Percentiles rank a stretch among this genome's conserved stretches.
These are phyloP conservation scores for Nineta flava DNA, from an alignment of 2,888 invertebrate species.

Conservation along the genomic window DNA sequence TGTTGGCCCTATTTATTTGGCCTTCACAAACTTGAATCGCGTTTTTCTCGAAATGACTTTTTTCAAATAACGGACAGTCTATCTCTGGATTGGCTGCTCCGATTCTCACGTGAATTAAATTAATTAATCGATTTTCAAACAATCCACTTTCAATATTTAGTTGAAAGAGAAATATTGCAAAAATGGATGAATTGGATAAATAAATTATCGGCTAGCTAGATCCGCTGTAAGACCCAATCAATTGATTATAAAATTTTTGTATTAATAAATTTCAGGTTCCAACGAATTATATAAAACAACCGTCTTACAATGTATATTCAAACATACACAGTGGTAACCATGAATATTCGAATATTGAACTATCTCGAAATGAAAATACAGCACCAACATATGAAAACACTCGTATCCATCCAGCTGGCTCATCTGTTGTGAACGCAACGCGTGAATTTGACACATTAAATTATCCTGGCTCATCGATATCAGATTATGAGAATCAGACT, in stretches of 20 bases:
- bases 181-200: conserved; percentile 49
- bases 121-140: no score
- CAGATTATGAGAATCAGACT: conserved; percentile 4
- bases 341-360: not conserved
- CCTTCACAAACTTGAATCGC: no score
- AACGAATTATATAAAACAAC: conserved; percentile 1
- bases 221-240: no score
- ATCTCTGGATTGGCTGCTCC: no score
- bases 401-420: not conserved
- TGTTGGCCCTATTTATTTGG: no score
- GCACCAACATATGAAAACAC: conserved; percentile 6
- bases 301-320: not conserved
- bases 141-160: not conserved
- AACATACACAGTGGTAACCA: not conserved
- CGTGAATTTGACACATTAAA: not conserved
- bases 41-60: no score
- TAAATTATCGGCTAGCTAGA: no score
- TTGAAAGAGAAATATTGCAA: not conserved
- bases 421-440: not conserved
- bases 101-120: no score
- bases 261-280: not conserved
- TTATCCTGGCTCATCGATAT: conserved; percentile 6
- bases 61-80: no score
- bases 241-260: no score
- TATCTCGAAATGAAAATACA: not conserved